Base-by-base conservation (phyloP, 2,113 vertebrate species). In the Cryptomyrus ogoouensis region DNA sequence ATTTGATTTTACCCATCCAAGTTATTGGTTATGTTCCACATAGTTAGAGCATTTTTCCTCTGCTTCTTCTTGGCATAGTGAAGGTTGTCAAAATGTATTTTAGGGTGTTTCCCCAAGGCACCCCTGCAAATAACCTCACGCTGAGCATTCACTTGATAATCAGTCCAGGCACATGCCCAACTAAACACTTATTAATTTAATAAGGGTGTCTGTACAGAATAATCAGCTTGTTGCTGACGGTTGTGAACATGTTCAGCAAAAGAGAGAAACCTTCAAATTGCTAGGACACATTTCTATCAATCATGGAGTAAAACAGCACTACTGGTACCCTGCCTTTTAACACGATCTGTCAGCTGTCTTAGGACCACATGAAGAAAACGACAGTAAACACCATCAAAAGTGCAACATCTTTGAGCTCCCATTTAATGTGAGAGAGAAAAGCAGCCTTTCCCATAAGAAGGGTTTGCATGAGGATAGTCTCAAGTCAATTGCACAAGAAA, bases 111-210 rank as follows among this genome's bases (percentile, higher is more conserved):
- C 35, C 83, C 44, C 24, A 84, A 47, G 44, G 39, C 19, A n/a
- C 19, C 83, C 21, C 83, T 84, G 44, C 12, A 47, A 24, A 47
- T 84, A 47, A 44, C 83, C 83, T 84, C 74, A 80, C 1, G 74
- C 13, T 80, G 74, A 80, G 42, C 9, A n/a, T 84, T 84, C 42
- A 84, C 44, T 47, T 47, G 83, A 47, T 47, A 84, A 84, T n/a
- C 39, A 46, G 24, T 84, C 12, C 83, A 24, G 42, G 44, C 44
- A 84, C 83, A 47, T n/a, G 42, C 39, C 83, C 46, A 84, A 84
- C 44, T 84, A 84, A 44, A 84, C 44, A 84, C 35, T 84, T 47
- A 84, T 84, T 80, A 80, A 80, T 80, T 80, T 80, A 80, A 80
- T 39, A 80, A 84, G 44, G 83, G 83, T 84, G 83, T 24, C 83